Percentiles rank a stretch among this genome's conserved stretches.
Evolutionary conservation across 2,888 invertebrate genomes (phyloP).

Genomic region (Eilema caniola): DNA sequence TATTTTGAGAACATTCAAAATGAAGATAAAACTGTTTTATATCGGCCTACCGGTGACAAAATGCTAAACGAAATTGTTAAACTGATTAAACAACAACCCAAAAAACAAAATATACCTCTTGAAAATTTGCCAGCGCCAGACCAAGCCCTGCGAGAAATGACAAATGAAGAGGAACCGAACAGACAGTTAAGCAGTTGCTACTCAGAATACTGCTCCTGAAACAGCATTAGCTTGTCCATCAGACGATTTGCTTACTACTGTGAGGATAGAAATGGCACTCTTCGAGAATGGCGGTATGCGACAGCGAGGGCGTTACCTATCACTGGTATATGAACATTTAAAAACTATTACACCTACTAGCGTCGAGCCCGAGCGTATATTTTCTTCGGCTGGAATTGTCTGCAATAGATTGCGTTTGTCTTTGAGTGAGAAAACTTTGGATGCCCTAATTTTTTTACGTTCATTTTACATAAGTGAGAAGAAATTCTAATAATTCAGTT

Average conservation of each 20-base stretch:
- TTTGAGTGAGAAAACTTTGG: too few relatives aligned
- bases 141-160: neutral
- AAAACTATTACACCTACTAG: too few relatives aligned
- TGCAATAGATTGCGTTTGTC: too few relatives aligned
- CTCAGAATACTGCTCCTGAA: slow-evolving; percentile 7
- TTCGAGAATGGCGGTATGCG: slow-evolving; percentile 30
- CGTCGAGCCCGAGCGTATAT: too few relatives aligned
- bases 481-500: neutral
- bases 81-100: slow-evolving; percentile 22
- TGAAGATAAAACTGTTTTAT: slow-evolving; percentile 29
- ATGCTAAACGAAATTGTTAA: slow-evolving; percentile 31
- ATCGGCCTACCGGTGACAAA: slow-evolving; percentile 29
- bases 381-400: too few relatives aligned
- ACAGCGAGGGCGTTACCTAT: slow-evolving; percentile 1
- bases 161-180: neutral
- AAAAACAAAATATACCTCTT: slow-evolving; percentile 17
- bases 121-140: neutral
- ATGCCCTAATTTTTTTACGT: too few relatives aligned
- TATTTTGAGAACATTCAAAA: slow-evolving; percentile 32
- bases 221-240: slow-evolving; percentile 17
- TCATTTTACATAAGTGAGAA: neutral
- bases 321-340: neutral
- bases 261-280: slow-evolving; percentile 28
- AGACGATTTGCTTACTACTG: slow-evolving; percentile 2
- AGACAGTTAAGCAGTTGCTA: slow-evolving; percentile 15